Conservation (phyloP, 2,888 invertebrate genomes). For the Apeira syringaria region DNA sequence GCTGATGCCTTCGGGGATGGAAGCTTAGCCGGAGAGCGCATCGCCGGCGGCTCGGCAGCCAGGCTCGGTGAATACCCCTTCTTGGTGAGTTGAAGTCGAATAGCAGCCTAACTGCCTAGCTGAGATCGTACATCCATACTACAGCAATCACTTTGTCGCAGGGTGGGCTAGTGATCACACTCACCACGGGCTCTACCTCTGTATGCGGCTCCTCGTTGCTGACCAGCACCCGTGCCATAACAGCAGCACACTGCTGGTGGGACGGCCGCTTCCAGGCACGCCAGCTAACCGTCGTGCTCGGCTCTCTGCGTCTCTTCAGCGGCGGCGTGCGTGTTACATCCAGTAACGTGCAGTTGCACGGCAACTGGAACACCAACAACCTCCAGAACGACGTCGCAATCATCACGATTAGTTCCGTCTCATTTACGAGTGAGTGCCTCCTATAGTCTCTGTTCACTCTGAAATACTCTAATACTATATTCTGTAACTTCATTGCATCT, state of each 20-base stretch:
- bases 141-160: not conserved
- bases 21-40: constrained; percentile 14
- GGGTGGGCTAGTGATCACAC: constrained; percentile 39
- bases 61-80: constrained; percentile 32
- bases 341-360: constrained; percentile 36
- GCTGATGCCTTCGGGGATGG: not conserved
- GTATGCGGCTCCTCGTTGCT: constrained; percentile 44
- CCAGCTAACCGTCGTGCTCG: constrained; percentile 44
- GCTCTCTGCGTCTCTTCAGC: constrained; percentile 38
- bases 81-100: constrained; percentile 3
- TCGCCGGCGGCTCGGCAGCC: constrained; percentile 29
- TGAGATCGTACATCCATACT: not conserved
- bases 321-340: constrained; percentile 39
- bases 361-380: constrained; percentile 31
- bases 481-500: not conserved
- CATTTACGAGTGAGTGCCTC: constrained; percentile 37
- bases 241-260: constrained; percentile 51
- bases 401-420: constrained; percentile 26
- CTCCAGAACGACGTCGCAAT: constrained; percentile 41
- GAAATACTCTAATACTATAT: too few species aligned
- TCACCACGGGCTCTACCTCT: constrained; percentile 37
- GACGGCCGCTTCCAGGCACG: constrained; percentile 40
- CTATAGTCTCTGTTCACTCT: not conserved
- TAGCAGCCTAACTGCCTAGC: not conserved
- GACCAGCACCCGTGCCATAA: constrained; percentile 36